These are phyloP conservation scores for Pterophyllum scalare DNA, from an alignment of 2,113 vertebrate genomes.

Conservation along the genomic window DNA sequence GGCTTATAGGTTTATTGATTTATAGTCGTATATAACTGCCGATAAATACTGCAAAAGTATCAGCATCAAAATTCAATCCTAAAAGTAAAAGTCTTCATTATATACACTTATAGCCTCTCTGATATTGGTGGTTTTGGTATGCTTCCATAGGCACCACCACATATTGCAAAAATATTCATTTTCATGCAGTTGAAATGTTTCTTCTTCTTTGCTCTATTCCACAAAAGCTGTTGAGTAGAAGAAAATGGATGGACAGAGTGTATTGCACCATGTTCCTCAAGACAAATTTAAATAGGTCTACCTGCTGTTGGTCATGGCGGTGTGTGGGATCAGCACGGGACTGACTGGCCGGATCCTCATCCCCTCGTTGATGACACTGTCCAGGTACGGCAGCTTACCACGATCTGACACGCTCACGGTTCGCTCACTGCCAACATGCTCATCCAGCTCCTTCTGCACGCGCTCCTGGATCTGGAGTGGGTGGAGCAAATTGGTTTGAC, in stretches of 20 bases:
- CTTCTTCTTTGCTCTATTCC: neutral
- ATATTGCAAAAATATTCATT: no score
- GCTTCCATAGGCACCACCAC: no score
- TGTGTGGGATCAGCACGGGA: slow-evolving; percentile 82
- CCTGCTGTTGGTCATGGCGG: slow-evolving; percentile 79
- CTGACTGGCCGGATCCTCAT: slow-evolving; percentile 84
- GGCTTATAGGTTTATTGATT: neutral
- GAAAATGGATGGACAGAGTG: neutral
- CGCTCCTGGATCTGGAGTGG: slow-evolving; percentile 75
- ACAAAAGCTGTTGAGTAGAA: neutral
- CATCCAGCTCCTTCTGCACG: slow-evolving; percentile 81
- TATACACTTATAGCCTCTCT: neutral
- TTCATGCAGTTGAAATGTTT: neutral
- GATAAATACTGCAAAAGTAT: neutral
- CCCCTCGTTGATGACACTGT: slow-evolving; percentile 81
- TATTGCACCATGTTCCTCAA: neutral
- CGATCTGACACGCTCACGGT: slow-evolving; percentile 70
- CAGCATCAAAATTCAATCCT: neutral
- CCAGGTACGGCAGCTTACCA: slow-evolving; percentile 74
- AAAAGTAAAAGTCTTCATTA: neutral
- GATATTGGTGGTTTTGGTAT: no score
- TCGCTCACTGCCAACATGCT: slow-evolving; percentile 71
- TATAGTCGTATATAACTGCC: neutral
- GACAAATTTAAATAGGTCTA: neutral
- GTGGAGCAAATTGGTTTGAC: neutral